Evolutionary conservation across 2,797 vertebrate genomes (phyloP), one percentile per base, ranked within the genome.

Genomic region (Centroberyx gerrardi): DNA sequence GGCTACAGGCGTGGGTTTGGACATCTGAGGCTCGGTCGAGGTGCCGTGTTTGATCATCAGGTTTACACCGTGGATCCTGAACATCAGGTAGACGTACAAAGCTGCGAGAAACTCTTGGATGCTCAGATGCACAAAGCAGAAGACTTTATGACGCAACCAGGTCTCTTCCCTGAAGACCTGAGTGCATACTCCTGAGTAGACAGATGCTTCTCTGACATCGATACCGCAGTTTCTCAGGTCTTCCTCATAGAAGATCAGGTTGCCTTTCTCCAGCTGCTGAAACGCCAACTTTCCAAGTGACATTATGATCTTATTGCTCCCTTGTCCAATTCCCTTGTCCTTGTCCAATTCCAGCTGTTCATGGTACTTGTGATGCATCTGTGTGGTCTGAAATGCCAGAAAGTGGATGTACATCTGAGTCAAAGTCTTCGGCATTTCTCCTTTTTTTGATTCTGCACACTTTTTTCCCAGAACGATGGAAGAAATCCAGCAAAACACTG

Each of bases 51-150:
- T n/a, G 54, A 22, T 22, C 22, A 75, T 48, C 36, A 53, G 65
- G 31, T 77, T 80, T 3, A 63, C 31, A 3, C 27, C 6, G 0
- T 9, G 5, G 1, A 15, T 12, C 8, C 54, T 55, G 60, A 49
- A 64, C 40, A 40, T 48, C 15, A 85, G 64, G 38, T 68, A 62
- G 6, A 76, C 62, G 1, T 71, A 80, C 38, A 86, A 51, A 64
- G 80, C 80, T 56, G 83, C 76, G 0, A 86, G 70, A 46, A 83
- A 86, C 76, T 82, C 80, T n/a, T 90, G 87, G 14, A 90, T 27
- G n/a, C 74, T 85, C 63, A 87, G 72, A 69, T 90, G 88, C 0
- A 88, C 52, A 40, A 90, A 90, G 59, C 46, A 72, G 71, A 69
- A 80, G 18, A 77, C 31, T 59, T 55, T 67, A 0, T 49, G 28